A percentile compares a stretch with the other conserved stretches of the same genome.
Evolutionary conservation across 2,888 invertebrate genomes (phyloP).

Genomic region (Cremastinae sp.): DNA sequence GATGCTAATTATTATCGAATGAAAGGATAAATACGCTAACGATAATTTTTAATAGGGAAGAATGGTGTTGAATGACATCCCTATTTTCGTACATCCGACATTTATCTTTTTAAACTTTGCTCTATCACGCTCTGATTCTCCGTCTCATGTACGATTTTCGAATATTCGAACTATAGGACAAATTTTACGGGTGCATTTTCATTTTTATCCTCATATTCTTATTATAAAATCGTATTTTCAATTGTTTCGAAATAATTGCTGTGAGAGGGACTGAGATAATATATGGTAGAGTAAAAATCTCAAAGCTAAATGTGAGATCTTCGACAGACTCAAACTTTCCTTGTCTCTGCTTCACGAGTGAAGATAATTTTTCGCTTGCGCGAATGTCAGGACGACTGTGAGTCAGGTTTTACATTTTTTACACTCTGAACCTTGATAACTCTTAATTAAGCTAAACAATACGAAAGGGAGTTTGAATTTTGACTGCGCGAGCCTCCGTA

Average conservation of each 20-base stretch:
- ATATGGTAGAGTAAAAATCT: neutral
- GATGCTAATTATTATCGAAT: slow-evolving; percentile 16
- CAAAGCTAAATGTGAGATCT: no score
- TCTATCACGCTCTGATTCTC: slow-evolving; percentile 6
- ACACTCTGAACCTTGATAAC: no score
- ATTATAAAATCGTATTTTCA: no score
- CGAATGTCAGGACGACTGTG: no score
- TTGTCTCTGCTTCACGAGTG: no score
- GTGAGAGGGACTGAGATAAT: neutral
- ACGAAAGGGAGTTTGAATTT: neutral
- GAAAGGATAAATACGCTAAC: slow-evolving; percentile 45
- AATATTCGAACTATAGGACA: neutral
- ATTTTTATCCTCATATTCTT: no score
- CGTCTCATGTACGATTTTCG: neutral
- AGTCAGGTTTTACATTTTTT: no score
- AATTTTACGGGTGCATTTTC: neutral
- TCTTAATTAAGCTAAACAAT: no score
- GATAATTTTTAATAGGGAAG: slow-evolving; percentile 53
- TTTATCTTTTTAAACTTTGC: slow-evolving; percentile 44
- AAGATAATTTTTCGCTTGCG: no score
- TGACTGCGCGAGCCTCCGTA: neutral
- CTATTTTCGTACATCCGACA: slow-evolving; percentile 73
- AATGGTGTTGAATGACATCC: slow-evolving; percentile 69
- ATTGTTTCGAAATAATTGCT: neutral
- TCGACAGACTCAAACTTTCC: no score